Base-by-base conservation (phyloP, 2,888 invertebrate species). In the Ashinkailepas kermadecensis region DNA sequence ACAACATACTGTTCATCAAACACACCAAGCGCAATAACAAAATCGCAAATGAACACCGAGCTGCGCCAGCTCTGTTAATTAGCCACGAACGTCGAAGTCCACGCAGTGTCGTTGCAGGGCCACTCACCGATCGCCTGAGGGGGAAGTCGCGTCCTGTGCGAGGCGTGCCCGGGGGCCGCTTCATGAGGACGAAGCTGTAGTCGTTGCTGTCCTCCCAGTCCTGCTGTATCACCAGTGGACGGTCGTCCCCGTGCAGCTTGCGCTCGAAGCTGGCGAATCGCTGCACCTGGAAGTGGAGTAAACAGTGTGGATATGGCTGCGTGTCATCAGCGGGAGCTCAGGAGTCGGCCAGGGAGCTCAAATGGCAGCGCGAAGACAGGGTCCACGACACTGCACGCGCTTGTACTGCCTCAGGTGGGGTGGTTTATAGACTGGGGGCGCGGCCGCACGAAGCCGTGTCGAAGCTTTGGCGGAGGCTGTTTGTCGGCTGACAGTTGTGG, bases 111-210 rank as follows among this genome's bases (percentile, higher is more conserved):
- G 12, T 9, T 25, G 10, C 23, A 12, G 18, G 6, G 39, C 15
- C 18, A 70, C 70, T 70, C 70, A 70, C 70, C 39, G 70, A 70
- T 70, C 70, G 13, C 70, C 70, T 39, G 70, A 70, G 70, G 15
- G 70, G 70, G 70, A 70, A 70, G 70, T 70, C 70, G 15, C 70
- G 70, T 39, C 70, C 70, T 39, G 70, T 18, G 15, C 70, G 70
- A 6, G 70, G 70, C 15, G 70, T 70, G 39, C 70, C 70, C 70
- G 70, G 70, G 8, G 70, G 70, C 39, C 70, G 70, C 70, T 70
- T 70, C 70, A 39, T 70, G 39, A 70, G 70, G 12, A 70, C 70
- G 70, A 70, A 70, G 70, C 70, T 70, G 70, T 54, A 70, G 39
- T 70, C 70, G 39, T 10, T 18, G 39, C 8, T 12, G 18, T 39